Base-by-base conservation (phyloP, 2,113 vertebrate genomes). In the Thomomys bottae region DNA sequence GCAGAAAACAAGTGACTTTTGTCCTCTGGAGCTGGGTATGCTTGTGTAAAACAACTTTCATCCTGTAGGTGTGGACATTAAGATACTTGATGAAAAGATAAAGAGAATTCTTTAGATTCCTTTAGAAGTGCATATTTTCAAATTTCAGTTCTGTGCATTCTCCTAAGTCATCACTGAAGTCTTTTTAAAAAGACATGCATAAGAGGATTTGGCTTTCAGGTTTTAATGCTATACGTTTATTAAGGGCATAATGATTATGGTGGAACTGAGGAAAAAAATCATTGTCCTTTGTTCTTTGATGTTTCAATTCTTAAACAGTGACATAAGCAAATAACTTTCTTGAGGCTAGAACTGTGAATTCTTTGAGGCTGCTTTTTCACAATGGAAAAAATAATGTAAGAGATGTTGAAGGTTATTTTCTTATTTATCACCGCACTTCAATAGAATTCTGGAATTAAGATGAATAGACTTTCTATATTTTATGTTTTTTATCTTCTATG, bases 381-480 rank as follows among this genome's bases (percentile, higher is more conserved):
- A 30, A 45, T 49, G 45, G 18, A 32, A 32, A 87, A 87, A 72
- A 72, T 92, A 7, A 36, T 3, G 59, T 83, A 49, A 66, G 9
- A 72, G 36, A 18, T n/a, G 0, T 61, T 18, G 17, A 68, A 3
- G 2, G 8, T 32, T 24, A 63, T 57, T 30, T 40, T 61, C 9
- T 30, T 8, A 8, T 76, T 80, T 81, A 34, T 4, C 54, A n/a
- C 63, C 30, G 28, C 8, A 61, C 67, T 49, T 85, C 49, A 66
- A 32, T 82, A 59, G 23, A 45, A 93, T 23, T 77, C 64, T 59
- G 9, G 34, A 82, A 64, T 77, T 28, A 87, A 90, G 70, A 30
- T 78, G 70, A 77, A 91, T 57, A 88, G 54, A 23, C 54, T 88
- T 88, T 59, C 38, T 32, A 8, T 80, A 85, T 71, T 87, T 81